phyloP scores from a whole-genome alignment of 2,797 vertebrate species.

The Schizopygopsis pylzovi region DNA sequence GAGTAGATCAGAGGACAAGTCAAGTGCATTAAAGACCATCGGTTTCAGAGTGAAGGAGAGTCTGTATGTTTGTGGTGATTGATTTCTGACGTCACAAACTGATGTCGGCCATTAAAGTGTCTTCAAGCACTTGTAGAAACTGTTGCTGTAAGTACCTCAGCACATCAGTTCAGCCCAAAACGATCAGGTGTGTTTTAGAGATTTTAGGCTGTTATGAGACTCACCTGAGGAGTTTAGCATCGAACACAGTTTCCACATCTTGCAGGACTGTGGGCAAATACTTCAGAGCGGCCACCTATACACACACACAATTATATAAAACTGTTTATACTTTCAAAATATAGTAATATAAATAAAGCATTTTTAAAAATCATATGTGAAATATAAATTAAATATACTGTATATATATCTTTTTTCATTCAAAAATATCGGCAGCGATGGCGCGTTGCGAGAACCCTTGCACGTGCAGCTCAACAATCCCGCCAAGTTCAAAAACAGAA shows the following conservation, averaged over 20 bases:
- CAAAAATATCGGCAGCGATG: too few species aligned
- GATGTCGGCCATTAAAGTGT: not conserved
- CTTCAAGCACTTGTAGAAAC: not conserved
- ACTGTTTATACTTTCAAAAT: not conserved
- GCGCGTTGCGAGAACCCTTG: too few species aligned
- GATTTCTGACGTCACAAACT: not conserved
- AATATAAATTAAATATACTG: not conserved
- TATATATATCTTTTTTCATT: too few species aligned
- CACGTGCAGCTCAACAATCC: too few species aligned
- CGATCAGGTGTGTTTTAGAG: not conserved
- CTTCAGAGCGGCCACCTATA: slow-evolving; percentile 95
- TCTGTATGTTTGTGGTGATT: not conserved
- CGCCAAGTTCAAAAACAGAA: too few species aligned
- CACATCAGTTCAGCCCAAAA: not conserved
- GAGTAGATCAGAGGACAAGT: not conserved
- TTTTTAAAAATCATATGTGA: not conserved
- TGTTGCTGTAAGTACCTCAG: not conserved
- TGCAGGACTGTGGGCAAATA: slow-evolving; percentile 95
- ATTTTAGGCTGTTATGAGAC: slow-evolving; percentile 40
- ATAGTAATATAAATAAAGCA: not conserved
- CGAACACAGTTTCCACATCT: slow-evolving; percentile 94
- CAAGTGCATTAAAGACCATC: not conserved
- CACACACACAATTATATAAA: slow-evolving; percentile 19
- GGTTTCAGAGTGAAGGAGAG: not conserved
- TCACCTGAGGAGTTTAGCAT: slow-evolving; percentile 94